Evolutionary conservation across 1,140 invertebrate genomes (phyloP), one percentile per base, ranked within the genome.

Genomic region (Bacillus rossius): DNA sequence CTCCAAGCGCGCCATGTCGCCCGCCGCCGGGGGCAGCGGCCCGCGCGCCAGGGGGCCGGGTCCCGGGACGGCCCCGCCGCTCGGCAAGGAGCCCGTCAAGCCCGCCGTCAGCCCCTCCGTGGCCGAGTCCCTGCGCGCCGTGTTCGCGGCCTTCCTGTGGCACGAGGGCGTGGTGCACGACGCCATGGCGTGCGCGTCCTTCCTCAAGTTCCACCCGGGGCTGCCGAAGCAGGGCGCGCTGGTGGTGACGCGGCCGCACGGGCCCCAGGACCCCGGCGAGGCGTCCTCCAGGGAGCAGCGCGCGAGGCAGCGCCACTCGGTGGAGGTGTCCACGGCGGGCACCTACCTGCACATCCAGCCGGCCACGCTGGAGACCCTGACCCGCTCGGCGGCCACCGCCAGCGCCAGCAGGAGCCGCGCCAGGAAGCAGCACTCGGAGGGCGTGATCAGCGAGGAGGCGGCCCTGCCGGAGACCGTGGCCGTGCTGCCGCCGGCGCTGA

Each of bases 151-250:
- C 0, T 88, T 98, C 67, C 74, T 98, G 1, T 98, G 95, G 95
- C 96, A 99, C 73, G 94, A 98, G 79, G 94, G 92, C 1, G 89
- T 98, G 41, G 92, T 97, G 0, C 93, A 97, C 71, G 96, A 99
- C 73, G 94, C 94, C 4, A 98, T 98, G 88, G 94, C 95, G 0
- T 96, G 93, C 70, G 93, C 95, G 0, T 93, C 94, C 3, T 98
- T 94, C 70, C 77, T 99, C 0, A 96, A 96, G 75, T 98, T 98
- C 71, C 93, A 97, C 73, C 94, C 93, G 5, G 84, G 84, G 17
- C 74, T 96, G 55, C 87, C 89, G 4, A 92, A 92, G 67, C 81
- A 90, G 65, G 87, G 88, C 3, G 85, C 87, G 17, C 76, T 83
- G 1, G 88, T 90, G 13, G 82, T 91, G 0, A 90, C 87, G 0